Evolutionary conservation across 2,888 invertebrate genomes (phyloP), one percentile per base, ranked within the genome.

Genomic region (Aricia artaxerxes): DNA sequence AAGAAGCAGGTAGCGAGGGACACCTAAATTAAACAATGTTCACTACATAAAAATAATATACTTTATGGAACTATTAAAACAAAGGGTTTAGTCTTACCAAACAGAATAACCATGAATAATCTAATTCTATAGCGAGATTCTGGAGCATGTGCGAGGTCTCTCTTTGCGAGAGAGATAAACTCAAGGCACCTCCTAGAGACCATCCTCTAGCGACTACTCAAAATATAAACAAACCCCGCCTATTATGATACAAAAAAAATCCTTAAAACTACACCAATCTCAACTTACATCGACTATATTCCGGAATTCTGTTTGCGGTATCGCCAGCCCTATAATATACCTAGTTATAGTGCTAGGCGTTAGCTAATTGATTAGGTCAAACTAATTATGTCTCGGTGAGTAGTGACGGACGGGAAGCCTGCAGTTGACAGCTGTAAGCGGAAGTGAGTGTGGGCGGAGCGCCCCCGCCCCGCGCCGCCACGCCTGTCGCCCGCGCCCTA

Each of bases 371-470:
- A 69, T 69, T 13, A 16, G 35, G 35, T 57, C 57, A 16, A 57
- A 69, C 69, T 69, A 76, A 57, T 76, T 16, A 57, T 1, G 77
- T n/a, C 31, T 13, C 9, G 64, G 38, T 38, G 79, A 78, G 53
- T 78, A 64, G 69, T 79, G 79, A 78, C 75, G 57, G 75, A 49
- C 78, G 80, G 80, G 79, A 80, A 81, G 83, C 81, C 78, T 82
- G 84, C 83, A 84, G 84, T 83, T 84, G 82, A 82, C 81, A 85
- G 87, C 87, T 90, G 93, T 93, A 94, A 92, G 88, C 93, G 94
- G 94, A 94, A 94, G 91, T 91, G 86, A 88, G 87, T 86, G 93
- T 94, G 92, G 94, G 94, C 94, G 94, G 89, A 88, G 88, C 93
- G 90, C 88, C 88, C 91, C 90, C 94, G 94, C 89, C 88, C 88